These are phyloP conservation scores for Nothoprocta perdicaria DNA, from an alignment of 2,113 vertebrate genomes.

Conservation along the genomic window DNA sequence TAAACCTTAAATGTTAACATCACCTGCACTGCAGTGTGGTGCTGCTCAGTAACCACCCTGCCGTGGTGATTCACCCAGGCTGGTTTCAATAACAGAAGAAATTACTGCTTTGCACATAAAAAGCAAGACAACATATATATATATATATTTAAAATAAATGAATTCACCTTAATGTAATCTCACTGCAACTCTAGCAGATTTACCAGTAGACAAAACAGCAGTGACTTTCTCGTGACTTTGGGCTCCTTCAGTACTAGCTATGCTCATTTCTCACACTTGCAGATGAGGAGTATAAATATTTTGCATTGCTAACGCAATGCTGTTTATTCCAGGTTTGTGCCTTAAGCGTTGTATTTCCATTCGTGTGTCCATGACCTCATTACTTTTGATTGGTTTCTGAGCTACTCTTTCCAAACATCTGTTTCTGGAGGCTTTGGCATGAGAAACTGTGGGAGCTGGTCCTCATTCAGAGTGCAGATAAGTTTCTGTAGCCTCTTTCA, in stretches of 20 bases:
- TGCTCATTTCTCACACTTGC: not conserved
- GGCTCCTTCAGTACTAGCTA: not conserved
- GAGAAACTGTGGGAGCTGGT: not conserved
- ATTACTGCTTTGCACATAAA: not conserved
- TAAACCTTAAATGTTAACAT: not conserved
- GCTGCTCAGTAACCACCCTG: not conserved
- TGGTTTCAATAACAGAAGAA: not conserved
- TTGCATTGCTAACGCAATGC: not conserved
- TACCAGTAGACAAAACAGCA: not conserved
- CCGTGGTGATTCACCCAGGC: not conserved
- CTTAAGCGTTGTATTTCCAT: not conserved
- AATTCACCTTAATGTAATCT: not conserved
- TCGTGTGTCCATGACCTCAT: not conserved
- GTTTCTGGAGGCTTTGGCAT: not conserved
- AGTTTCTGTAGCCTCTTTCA: not conserved
- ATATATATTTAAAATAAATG: not conserved
- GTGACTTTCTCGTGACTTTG: not conserved
- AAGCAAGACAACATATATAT: not conserved
- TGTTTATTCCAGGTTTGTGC: not conserved
- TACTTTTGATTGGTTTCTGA: conserved; percentile 36
- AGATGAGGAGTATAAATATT: not conserved
- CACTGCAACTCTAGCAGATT: not conserved
- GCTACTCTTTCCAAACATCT: not conserved
- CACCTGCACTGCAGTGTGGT: not conserved
- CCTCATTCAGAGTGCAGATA: not conserved